A percentile compares a stretch with the other conserved stretches of the same genome.
phyloP scores from a whole-genome alignment of 2,113 vertebrate species.

The Lasiurus cinereus region DNA sequence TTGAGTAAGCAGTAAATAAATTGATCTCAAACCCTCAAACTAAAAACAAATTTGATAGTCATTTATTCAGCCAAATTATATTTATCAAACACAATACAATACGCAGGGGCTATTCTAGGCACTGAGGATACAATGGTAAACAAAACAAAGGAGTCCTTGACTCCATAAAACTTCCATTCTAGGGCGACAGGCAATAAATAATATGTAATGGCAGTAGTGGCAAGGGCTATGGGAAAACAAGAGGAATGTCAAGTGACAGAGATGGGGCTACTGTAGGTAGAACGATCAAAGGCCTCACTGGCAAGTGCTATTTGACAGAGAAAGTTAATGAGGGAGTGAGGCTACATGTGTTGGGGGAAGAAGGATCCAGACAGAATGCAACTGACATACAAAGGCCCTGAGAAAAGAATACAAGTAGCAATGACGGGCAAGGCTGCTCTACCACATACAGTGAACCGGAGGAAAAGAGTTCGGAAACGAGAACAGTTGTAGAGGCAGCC shows the following conservation, averaged over 20 bases:
- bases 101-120: neutral
- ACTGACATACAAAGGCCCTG: neutral
- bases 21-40: neutral
- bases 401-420: constrained; percentile 3
- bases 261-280: neutral
- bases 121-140: neutral
- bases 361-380: constrained; percentile 9
- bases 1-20: constrained; percentile 47
- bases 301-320: neutral
- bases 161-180: constrained; percentile 30
- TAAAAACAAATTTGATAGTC: constrained; percentile 46
- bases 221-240: neutral
- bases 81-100: neutral
- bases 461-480: neutral
- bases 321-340: neutral
- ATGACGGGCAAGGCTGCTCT: neutral
- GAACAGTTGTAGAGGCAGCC: neutral
- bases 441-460: neutral
- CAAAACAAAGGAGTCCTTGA: neutral
- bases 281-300: neutral
- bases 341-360: neutral
- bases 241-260: neutral
- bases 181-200: constrained; percentile 5
- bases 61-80: constrained; percentile 51
- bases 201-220: neutral